Conservation (phyloP, 2,888 invertebrate genomes). For the Mechanitis mazaeus region DNA sequence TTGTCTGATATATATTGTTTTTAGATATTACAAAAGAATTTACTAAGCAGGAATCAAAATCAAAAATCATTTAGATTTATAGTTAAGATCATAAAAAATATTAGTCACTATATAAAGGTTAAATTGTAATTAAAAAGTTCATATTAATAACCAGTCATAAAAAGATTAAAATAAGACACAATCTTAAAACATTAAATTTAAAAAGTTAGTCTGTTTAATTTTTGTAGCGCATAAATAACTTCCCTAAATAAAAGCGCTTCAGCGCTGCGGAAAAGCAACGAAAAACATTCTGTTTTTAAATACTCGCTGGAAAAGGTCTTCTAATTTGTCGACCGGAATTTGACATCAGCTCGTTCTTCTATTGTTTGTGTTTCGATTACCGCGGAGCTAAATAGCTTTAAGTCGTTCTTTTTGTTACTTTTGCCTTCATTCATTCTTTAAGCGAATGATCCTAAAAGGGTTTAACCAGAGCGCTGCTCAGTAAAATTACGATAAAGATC, state of each 20-base stretch:
- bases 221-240: constrained; percentile 26
- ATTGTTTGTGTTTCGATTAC: constrained; percentile 74
- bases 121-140: neutral
- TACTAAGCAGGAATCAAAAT: too few relatives aligned
- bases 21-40: too few relatives aligned
- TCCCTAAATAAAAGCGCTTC: constrained; percentile 28
- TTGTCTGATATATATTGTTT: too few relatives aligned
- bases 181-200: constrained; percentile 17
- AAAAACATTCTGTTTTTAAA: constrained; percentile 57
- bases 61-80: too few relatives aligned
- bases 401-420: constrained; percentile 56
- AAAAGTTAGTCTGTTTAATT: constrained; percentile 23
- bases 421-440: constrained; percentile 57
- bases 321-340: constrained; percentile 73
- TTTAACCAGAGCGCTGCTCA: constrained; percentile 54
- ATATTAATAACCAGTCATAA: neutral
- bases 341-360: constrained; percentile 66
- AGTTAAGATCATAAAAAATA: too few relatives aligned
- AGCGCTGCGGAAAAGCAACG: constrained; percentile 29
- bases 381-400: constrained; percentile 70
- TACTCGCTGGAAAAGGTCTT: constrained; percentile 61
- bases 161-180: neutral
- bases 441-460: constrained; percentile 65
- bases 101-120: too few relatives aligned
- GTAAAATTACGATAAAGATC: constrained; percentile 43